A percentile compares a stretch with the other conserved stretches of the same genome.
These are phyloP conservation scores for Pelecanus crispus DNA, from an alignment of 2,113 vertebrate species.

Conservation along the genomic window DNA sequence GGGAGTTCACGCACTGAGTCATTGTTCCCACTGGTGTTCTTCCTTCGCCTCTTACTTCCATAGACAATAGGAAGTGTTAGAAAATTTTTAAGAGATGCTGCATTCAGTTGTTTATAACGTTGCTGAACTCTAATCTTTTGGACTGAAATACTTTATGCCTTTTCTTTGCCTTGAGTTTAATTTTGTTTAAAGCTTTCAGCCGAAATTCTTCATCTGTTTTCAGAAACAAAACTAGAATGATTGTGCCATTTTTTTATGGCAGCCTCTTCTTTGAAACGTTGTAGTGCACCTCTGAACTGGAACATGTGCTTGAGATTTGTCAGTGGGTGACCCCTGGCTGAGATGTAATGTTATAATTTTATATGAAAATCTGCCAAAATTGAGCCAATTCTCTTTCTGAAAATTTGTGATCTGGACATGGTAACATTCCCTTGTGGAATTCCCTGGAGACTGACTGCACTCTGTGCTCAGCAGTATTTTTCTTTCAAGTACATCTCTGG, in stretches of 20 bases:
- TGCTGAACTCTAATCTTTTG: background rate
- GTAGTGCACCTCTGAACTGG: background rate
- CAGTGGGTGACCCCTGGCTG: background rate
- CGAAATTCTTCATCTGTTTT: background rate
- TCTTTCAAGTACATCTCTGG: background rate
- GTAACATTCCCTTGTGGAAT: background rate
- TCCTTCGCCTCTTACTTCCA: background rate
- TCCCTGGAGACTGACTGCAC: background rate
- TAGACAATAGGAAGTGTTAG: background rate
- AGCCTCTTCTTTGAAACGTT: background rate
- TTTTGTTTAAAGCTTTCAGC: background rate
- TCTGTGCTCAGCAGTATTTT: background rate
- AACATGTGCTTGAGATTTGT: background rate
- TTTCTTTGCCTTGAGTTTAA: background rate
- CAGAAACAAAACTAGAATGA: background rate
- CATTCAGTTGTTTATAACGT: background rate
- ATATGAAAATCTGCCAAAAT: background rate
- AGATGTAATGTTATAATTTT: background rate
- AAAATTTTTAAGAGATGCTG: background rate
- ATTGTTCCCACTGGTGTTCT: background rate
- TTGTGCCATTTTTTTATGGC: background rate
- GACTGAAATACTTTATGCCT: background rate
- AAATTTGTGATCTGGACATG: background rate
- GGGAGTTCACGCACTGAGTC: background rate
- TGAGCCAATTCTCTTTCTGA: background rate